phyloP scores from a whole-genome alignment of 2,797 vertebrate genomes.

The Zalophus californianus region DNA sequence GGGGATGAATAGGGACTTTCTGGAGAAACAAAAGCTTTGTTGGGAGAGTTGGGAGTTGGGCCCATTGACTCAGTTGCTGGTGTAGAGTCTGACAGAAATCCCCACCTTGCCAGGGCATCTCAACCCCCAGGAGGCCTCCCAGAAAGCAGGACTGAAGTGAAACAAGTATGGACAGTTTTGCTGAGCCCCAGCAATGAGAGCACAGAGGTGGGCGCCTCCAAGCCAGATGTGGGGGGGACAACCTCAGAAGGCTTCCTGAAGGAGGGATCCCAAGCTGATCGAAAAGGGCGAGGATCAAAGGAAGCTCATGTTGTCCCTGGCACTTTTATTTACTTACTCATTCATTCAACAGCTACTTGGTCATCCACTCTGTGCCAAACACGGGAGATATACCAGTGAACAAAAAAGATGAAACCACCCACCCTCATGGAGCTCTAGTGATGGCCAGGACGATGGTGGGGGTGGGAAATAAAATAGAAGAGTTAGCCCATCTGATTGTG shows the following conservation, averaged over 20 bases:
- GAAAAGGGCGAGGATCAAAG: background rate
- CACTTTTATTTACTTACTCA: fast-evolving
- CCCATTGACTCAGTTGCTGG: background rate
- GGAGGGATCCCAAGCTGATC: background rate
- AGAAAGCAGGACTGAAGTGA: background rate
- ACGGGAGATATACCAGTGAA: background rate
- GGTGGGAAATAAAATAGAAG: fast-evolving
- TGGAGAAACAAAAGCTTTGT: background rate
- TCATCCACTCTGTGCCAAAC: background rate
- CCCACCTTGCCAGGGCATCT: background rate
- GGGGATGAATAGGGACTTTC: background rate
- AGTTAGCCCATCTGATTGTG: too few species aligned
- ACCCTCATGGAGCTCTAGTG: fast-evolving
- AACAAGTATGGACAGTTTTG: background rate
- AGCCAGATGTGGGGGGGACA: background rate
- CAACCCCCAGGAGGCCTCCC: background rate
- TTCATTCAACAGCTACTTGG: background rate
- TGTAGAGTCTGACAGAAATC: background rate
- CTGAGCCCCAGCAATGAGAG: background rate
- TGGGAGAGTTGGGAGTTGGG: background rate
- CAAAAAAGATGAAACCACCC: fast-evolving
- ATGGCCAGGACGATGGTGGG: background rate
- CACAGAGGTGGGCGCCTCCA: background rate
- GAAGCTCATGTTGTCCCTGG: background rate
- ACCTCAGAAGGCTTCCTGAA: fast-evolving